Percentiles rank a stretch among this genome's conserved stretches.
Evolutionary conservation across 2,888 invertebrate species (phyloP).

Genomic region (Oxycera nigricornis): DNA sequence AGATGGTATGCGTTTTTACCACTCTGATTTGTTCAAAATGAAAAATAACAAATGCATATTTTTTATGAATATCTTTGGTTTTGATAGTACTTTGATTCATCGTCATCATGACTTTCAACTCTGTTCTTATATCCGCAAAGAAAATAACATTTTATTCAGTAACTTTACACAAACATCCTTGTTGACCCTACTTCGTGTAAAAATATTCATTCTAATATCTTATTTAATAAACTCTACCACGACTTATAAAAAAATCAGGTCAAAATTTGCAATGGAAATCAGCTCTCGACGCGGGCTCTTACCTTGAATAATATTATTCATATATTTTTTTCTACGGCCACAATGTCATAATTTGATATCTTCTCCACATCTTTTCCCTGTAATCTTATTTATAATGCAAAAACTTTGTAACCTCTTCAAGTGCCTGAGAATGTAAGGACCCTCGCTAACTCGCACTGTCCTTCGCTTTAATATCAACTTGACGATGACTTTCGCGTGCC

Average conservation of each 20-base stretch:
- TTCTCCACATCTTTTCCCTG: background rate
- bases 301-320: background rate
- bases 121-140: too few species aligned
- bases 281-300: background rate
- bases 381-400: background rate
- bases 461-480: background rate
- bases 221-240: background rate
- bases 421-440: background rate
- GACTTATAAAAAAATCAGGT: background rate
- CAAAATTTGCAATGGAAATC: background rate
- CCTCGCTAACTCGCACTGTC: background rate
- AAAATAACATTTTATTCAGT: too few species aligned
- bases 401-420: background rate
- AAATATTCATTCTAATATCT: background rate
- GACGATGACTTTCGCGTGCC: background rate
- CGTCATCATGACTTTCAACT: too few species aligned
- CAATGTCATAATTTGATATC: background rate
- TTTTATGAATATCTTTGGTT: too few species aligned
- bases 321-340: background rate
- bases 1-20: too few species aligned
- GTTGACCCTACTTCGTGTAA: background rate
- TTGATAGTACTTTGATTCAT: too few species aligned
- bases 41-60: too few species aligned
- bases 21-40: too few species aligned
- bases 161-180: too few species aligned